Evolutionary conservation across 2,113 vertebrate genomes (phyloP).

Genomic region (Mola mola): DNA sequence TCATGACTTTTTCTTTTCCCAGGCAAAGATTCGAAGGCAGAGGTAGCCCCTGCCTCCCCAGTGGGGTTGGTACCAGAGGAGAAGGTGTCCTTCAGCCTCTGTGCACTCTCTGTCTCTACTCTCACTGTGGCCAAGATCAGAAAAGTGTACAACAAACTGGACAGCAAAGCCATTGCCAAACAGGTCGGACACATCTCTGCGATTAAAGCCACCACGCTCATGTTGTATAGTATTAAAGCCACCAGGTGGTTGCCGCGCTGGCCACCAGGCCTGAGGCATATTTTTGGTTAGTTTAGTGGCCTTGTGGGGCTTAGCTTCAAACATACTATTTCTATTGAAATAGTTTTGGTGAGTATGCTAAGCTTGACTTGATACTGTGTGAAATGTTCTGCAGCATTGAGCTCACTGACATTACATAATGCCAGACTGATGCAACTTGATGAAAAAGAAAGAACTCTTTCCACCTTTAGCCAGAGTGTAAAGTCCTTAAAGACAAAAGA

Average conservation of each 20-base stretch:
- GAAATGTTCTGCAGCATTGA: too few relatives aligned
- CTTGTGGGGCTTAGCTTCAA: too few relatives aligned
- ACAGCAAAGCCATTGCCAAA: conserved; percentile 98
- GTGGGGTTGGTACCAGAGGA: conserved; percentile 94
- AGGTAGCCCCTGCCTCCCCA: conserved; percentile 82
- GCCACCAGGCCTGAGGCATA: too few relatives aligned
- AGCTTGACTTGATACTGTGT: too few relatives aligned
- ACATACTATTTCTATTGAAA: too few relatives aligned
- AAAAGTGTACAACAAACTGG: conserved; percentile 97
- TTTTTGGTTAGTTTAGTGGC: too few relatives aligned
- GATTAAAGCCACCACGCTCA: too few relatives aligned
- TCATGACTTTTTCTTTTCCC: neutral
- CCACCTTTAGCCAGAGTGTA: too few relatives aligned
- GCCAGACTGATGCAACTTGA: neutral
- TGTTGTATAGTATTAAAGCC: too few relatives aligned
- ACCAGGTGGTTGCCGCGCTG: too few relatives aligned
- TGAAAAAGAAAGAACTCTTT: neutral
- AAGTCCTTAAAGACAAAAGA: too few relatives aligned
- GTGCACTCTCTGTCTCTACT: conserved; percentile 90
- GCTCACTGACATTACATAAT: neutral
- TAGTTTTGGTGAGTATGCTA: too few relatives aligned
- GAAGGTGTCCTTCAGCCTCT: conserved; percentile 96
- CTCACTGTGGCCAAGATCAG: conserved; percentile 96
- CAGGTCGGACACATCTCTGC: conserved; percentile 82
- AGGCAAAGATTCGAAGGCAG: conserved; percentile 95